Conservation (phyloP, 1,140 invertebrate species). For the Potamilus streckersoni region DNA sequence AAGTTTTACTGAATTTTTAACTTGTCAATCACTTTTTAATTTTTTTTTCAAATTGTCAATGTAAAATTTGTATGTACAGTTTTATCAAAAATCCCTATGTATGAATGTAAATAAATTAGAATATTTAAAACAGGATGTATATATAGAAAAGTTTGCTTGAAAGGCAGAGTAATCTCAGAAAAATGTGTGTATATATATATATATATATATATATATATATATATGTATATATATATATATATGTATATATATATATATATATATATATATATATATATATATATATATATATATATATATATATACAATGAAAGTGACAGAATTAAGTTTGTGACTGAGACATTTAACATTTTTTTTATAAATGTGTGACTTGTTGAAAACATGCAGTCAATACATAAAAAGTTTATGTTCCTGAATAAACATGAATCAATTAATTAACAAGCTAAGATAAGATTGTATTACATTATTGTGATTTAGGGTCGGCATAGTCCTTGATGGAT, state of each 20-base stretch:
- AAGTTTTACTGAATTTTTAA: background rate
- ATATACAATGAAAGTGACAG: too few relatives aligned
- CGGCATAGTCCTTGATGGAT: slow-evolving; percentile 76
- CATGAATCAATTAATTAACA: too few relatives aligned
- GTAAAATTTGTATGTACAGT: background rate
- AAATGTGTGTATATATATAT: background rate
- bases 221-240: background rate
- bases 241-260: too few relatives aligned
- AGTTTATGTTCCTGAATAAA: too few relatives aligned
- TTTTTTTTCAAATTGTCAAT: background rate
- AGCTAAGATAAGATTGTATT: background rate
- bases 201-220: slow-evolving; percentile 1
- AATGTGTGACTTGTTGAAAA: background rate
- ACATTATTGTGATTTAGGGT: slow-evolving; percentile 59
- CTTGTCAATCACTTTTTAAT: background rate
- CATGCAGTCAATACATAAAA: too few relatives aligned
- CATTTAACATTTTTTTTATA: background rate
- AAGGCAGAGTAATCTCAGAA: background rate
- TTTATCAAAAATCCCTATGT: background rate
- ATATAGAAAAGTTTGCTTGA: background rate
- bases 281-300: too few relatives aligned
- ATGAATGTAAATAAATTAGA: background rate
- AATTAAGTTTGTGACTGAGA: background rate
- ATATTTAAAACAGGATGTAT: background rate
- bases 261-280: too few relatives aligned